A percentile compares a stretch with the other conserved stretches of the same genome.
phyloP scores from a whole-genome alignment of 2,797 vertebrate species.

The Echiichthys vipera region DNA sequence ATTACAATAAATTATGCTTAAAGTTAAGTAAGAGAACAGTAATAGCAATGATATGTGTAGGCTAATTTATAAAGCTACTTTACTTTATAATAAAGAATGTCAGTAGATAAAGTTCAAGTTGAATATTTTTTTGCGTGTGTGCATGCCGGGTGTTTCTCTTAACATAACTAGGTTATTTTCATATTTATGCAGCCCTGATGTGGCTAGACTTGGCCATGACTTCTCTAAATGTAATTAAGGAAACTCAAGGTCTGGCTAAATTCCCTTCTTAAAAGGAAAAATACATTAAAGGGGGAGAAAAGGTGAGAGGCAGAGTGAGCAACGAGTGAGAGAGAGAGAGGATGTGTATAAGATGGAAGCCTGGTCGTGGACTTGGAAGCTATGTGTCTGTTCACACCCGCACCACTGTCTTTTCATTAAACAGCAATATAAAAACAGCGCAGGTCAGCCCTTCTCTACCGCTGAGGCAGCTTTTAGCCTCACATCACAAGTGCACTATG shows the following conservation, averaged over 20 bases:
- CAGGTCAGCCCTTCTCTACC: conserved; percentile 77
- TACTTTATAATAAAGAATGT: not conserved
- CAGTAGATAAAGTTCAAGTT: not conserved
- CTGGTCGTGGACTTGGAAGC: conserved; percentile 28
- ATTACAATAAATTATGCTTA: not conserved
- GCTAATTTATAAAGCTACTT: not conserved
- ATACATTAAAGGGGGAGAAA: conserved; percentile 60
- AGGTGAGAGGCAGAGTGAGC: conserved; percentile 35
- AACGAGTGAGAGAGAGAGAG: not conserved
- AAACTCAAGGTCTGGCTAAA: conserved; percentile 49
- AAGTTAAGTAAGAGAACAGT: not conserved
- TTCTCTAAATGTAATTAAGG: conserved; percentile 69
- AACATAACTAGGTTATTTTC: conserved; percentile 51
- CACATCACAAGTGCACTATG: conserved; percentile 63
- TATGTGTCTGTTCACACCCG: conserved; percentile 57
- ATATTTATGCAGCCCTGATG: conserved; percentile 58
- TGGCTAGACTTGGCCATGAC: conserved; percentile 14
- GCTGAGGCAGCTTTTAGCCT: conserved; percentile 71
- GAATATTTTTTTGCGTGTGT: conserved; percentile 1
- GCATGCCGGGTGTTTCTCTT: conserved; percentile 6
- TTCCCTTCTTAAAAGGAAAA: conserved; percentile 59
- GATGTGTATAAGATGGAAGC: conserved; percentile 33
- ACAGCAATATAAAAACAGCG: conserved; percentile 86
- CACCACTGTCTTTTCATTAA: conserved; percentile 78
- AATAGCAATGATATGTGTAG: not conserved